phyloP scores from a whole-genome alignment of 2,113 vertebrate species.

The Eolophus roseicapilla region DNA sequence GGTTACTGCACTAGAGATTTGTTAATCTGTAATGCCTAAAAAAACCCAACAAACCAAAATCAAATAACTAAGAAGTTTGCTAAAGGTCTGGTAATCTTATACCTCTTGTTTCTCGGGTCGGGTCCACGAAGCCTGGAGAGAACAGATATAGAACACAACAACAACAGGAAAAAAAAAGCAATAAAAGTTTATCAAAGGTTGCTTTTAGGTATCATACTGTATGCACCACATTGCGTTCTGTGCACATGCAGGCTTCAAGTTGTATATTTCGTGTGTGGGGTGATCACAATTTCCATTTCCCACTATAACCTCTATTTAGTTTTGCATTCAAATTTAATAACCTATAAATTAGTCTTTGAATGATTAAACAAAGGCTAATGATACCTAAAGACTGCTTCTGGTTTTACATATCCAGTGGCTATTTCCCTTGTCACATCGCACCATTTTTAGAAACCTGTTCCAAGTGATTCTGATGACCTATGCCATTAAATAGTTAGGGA shows the following conservation, averaged over 20 bases:
- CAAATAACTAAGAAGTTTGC: slow-evolving; percentile 71
- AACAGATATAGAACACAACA: slow-evolving; percentile 93
- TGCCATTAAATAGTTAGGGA: neutral
- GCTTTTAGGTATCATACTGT: slow-evolving; percentile 41
- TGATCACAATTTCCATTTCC: neutral
- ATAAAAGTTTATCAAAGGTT: slow-evolving; percentile 76
- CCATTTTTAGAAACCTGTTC: neutral
- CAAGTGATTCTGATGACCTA: neutral
- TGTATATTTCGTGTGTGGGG: neutral
- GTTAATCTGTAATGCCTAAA: slow-evolving; percentile 72
- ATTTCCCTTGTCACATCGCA: neutral
- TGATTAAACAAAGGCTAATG: neutral
- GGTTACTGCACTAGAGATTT: slow-evolving; percentile 63
- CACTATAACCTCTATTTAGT: neutral
- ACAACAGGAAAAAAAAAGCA: slow-evolving; percentile 75
- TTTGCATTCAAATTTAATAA: neutral
- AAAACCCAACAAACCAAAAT: neutral
- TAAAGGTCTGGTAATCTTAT: slow-evolving; percentile 84
- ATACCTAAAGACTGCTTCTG: neutral
- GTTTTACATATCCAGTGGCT: neutral
- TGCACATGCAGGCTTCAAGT: slow-evolving; percentile 75
- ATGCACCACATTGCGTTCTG: slow-evolving; percentile 54
- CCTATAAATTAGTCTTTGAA: neutral
- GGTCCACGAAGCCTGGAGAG: slow-evolving; percentile 98
- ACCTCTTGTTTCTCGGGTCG: slow-evolving; percentile 98